Conservation (phyloP, 1,140 invertebrate species). For the Chlorops oryzae region DNA sequence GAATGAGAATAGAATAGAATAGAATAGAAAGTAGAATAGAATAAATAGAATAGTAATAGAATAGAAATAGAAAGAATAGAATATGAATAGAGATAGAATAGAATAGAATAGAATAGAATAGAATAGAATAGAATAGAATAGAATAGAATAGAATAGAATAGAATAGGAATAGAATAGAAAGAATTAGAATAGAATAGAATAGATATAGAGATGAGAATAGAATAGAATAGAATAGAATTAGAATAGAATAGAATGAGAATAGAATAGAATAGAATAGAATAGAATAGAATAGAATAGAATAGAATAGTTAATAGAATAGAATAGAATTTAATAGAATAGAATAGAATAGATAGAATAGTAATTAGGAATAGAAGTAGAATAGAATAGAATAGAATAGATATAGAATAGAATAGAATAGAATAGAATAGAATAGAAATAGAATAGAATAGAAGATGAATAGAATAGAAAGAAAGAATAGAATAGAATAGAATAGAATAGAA, state of each 20-base stretch:
- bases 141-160: slow-evolving; percentile 3
- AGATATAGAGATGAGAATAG: not conserved
- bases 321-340: too few relatives aligned
- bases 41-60: not conserved
- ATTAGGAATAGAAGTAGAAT: not conserved
- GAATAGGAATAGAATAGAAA: too few relatives aligned
- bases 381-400: slow-evolving; percentile 3
- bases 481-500: slow-evolving; percentile 1
- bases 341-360: not conserved
- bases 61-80: not conserved
- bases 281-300: slow-evolving; percentile 3
- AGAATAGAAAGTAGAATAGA: slow-evolving; percentile 1
- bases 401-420: too few relatives aligned
- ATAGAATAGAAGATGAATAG: slow-evolving; percentile 7
- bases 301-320: not conserved
- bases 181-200: slow-evolving; percentile 3
- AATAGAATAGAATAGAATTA: slow-evolving; percentile 3
- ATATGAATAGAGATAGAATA: slow-evolving; percentile 1
- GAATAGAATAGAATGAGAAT: too few relatives aligned
- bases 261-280: slow-evolving; percentile 3
- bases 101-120: slow-evolving; percentile 1
- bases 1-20: too few relatives aligned
- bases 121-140: slow-evolving; percentile 3
- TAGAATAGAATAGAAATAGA: not conserved
- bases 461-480: slow-evolving; percentile 9